phyloP scores from a whole-genome alignment of 2,888 invertebrate species.

The Dicyrtoma fusca region DNA sequence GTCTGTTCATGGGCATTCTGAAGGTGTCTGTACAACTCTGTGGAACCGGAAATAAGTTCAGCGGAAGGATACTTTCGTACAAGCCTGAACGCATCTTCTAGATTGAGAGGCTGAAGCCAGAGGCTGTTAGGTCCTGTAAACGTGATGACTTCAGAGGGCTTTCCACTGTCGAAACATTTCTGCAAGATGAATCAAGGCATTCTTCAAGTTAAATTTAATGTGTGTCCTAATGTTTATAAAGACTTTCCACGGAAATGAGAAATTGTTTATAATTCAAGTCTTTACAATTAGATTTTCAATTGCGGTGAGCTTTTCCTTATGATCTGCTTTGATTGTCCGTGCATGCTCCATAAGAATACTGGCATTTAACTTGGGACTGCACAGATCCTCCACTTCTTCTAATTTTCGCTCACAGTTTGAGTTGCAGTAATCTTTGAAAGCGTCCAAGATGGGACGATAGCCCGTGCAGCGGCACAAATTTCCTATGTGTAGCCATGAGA shows the following conservation, averaged over 20 bases:
- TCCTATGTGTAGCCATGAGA: too few relatives aligned
- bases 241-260: neutral
- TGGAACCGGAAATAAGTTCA: constrained; percentile 6
- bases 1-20: neutral
- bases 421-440: constrained; percentile 71
- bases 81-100: constrained; percentile 18
- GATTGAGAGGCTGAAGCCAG: constrained; percentile 15
- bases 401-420: neutral
- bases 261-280: too few relatives aligned
- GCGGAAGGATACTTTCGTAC: neutral
- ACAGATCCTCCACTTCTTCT: constrained; percentile 26
- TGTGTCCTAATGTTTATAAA: too few relatives aligned
- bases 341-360: constrained; percentile 8
- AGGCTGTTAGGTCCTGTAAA: neutral
- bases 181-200: neutral
- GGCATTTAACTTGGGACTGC: neutral
- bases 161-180: neutral
- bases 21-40: constrained; percentile 6
- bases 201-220: neutral
- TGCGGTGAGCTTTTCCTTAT: neutral
- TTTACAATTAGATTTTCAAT: constrained; percentile 43
- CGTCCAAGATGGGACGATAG: constrained; percentile 90
- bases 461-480: constrained; percentile 91
- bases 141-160: neutral
- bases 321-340: constrained; percentile 5